phyloP scores from a whole-genome alignment of 2,113 vertebrate species.

The Otis tarda region DNA sequence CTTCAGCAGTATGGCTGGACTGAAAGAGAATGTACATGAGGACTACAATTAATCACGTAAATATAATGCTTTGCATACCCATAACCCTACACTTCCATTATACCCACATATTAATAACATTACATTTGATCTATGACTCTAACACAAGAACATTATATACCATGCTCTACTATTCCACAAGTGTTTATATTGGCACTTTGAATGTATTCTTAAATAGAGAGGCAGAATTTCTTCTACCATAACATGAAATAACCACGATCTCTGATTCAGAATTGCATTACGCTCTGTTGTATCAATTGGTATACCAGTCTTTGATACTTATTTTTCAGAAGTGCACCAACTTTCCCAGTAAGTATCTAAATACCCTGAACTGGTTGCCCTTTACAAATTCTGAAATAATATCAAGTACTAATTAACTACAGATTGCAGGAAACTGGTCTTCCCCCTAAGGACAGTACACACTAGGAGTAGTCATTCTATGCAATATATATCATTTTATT shows the following conservation, averaged over 20 bases:
- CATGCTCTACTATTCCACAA: background rate
- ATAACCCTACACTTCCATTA: background rate
- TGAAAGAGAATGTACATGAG: background rate
- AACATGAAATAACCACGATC: background rate
- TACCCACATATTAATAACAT: background rate
- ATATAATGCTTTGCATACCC: background rate
- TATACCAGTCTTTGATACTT: background rate
- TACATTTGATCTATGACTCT: background rate
- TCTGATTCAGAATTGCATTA: background rate
- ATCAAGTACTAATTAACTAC: background rate
- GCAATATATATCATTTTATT: background rate
- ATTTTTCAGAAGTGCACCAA: background rate
- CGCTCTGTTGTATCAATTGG: rapidly evolving
- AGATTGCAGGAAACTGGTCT: background rate
- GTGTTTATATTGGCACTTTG: background rate
- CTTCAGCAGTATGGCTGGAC: background rate
- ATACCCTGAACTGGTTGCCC: background rate
- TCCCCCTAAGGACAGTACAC: background rate
- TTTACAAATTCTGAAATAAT: background rate
- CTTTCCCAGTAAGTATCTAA: background rate
- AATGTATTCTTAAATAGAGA: background rate
- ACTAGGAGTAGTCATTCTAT: background rate
- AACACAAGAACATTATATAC: background rate
- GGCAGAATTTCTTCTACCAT: background rate
- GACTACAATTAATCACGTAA: background rate